Conservation (phyloP, 2,888 invertebrate genomes). For the Netelia melanura region DNA sequence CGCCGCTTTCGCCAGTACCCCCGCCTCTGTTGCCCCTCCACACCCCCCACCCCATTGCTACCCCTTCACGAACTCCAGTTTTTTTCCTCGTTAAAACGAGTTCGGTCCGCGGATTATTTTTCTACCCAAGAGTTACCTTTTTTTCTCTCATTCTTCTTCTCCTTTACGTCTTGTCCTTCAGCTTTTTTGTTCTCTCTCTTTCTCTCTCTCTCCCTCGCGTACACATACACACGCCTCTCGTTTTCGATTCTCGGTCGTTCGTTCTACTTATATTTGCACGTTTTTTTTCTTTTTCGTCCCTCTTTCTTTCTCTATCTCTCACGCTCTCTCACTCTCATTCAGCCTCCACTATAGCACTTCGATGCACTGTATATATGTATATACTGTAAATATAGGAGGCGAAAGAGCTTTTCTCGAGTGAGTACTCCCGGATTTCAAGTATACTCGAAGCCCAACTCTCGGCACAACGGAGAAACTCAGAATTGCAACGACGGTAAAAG, state of each 20-base stretch:
- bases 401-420: constrained; percentile 67
- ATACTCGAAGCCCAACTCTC: constrained; percentile 55
- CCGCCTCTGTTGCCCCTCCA: neutral
- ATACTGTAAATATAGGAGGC: constrained; percentile 32
- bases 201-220: constrained; percentile 11
- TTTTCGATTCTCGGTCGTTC: constrained; percentile 24
- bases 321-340: constrained; percentile 5
- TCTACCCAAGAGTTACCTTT: constrained; percentile 60
- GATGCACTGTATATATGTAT: constrained; percentile 32
- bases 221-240: neutral
- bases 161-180: constrained; percentile 27
- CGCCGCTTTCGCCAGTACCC: constrained; percentile 54
- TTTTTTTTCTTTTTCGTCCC: constrained; percentile 24
- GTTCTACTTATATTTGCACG: constrained; percentile 56
- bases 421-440: constrained; percentile 61
- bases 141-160: constrained; percentile 30
- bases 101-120: constrained; percentile 78
- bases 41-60: constrained; percentile 22
- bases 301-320: constrained; percentile 23
- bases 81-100: constrained; percentile 74
- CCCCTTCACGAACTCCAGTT: constrained; percentile 4
- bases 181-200: neutral
- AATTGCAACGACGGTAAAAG: constrained; percentile 59
- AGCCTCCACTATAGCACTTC: constrained; percentile 21
- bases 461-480: constrained; percentile 52